These are phyloP conservation scores for Staurois parvus DNA, from an alignment of 2,797 vertebrate genomes.

Conservation along the genomic window DNA sequence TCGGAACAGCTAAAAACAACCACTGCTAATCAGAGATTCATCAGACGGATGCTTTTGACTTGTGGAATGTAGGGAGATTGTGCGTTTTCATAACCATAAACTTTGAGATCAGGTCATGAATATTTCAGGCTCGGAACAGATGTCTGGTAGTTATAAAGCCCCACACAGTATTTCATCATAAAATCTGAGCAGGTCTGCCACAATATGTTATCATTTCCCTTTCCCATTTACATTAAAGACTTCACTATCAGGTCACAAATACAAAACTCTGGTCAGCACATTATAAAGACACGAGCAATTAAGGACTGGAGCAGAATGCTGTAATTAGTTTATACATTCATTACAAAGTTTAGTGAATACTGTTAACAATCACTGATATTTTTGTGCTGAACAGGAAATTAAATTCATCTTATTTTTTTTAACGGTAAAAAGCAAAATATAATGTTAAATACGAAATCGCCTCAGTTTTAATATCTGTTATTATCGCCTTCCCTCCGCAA, in stretches of 20 bases:
- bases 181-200: not conserved
- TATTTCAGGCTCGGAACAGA: conserved; percentile 24
- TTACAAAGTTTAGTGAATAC: too few species aligned
- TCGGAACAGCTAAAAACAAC: not conserved
- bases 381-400: too few species aligned
- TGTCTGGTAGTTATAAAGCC: not conserved
- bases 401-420: too few species aligned
- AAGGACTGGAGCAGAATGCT: not conserved
- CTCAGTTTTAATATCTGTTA: too few species aligned
- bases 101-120: not conserved
- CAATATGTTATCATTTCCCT: not conserved
- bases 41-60: not conserved
- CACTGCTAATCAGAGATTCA: conserved; percentile 2
- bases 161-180: not conserved
- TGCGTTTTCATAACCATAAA: not conserved
- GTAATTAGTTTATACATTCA: not conserved
- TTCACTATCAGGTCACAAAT: not conserved
- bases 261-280: not conserved
- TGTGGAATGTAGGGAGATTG: not conserved
- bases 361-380: too few species aligned
- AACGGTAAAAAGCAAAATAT: too few species aligned
- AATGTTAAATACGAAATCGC: too few species aligned
- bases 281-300: not conserved
- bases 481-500: too few species aligned
- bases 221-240: not conserved